Base-by-base conservation (phyloP, 2,797 vertebrate species). In the Sebastes baramenuke region DNA sequence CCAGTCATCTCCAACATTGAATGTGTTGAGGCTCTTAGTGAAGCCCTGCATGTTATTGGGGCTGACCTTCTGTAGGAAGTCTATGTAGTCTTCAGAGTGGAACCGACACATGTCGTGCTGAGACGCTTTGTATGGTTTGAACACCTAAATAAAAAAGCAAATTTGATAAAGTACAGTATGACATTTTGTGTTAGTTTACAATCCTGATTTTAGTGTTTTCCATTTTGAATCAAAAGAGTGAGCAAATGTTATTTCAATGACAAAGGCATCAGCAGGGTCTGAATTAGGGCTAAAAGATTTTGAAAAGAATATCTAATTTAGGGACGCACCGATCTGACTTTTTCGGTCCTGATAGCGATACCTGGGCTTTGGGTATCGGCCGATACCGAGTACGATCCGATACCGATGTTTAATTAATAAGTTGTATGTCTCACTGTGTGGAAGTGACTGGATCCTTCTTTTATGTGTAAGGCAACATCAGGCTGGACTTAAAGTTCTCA, bases 11-110 rank as follows among this genome's bases (percentile, higher is more conserved):
- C 98, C 98, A n/a, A 99, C 98, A 0, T 99, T 99, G 93, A 99
- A 99, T 38, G 98, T 96, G 13, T 99, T 99, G 81, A 99, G 97
- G 92, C 98, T 99, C 94, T 99, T 99, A 42, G 98, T 99, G 95
- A 99, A 99, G 80, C 98, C 98, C 90, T 99, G 98, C 98, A 99
- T 99, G 92, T 99, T 99, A 86, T 97, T 99, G 79, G 98, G 98
- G 92, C 97, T 99, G 89, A 99, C 98, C 82, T 99, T 96, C 95
- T 99, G 98, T 62, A 99, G 94, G 93, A 99, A 99, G 90, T 99
- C 98, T 0, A 99, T 99, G 95, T 99, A 99, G 79, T 99, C 98
- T 89, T 99, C 98, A 0, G 98, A 99, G 91, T 99, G 98, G 94
- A 99, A 99, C 2, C 98, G 96, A 87, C 98, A 99, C 98, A 99